A percentile compares a stretch with the other conserved stretches of the same genome.
Evolutionary conservation across 2,113 vertebrate genomes (phyloP).

Genomic region (Merops nubicus): DNA sequence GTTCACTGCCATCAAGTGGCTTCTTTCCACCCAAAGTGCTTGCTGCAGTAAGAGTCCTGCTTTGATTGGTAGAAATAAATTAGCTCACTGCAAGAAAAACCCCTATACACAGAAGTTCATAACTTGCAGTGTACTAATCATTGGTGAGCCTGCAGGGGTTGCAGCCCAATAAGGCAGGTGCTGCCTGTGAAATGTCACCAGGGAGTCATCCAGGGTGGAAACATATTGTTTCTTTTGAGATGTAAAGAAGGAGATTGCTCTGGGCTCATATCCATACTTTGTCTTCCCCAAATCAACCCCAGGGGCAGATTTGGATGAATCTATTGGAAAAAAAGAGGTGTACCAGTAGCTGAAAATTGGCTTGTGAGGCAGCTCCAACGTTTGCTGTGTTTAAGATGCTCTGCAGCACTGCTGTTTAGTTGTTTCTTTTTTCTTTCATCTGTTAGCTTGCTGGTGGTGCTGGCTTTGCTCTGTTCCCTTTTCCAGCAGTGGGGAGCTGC

Average conservation of each 20-base stretch:
- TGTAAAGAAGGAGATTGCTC: background rate
- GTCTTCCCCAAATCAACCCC: background rate
- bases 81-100: background rate
- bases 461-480: background rate
- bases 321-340: background rate
- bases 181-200: background rate
- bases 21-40: background rate
- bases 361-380: background rate
- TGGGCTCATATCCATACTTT: background rate
- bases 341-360: background rate
- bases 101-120: too few species aligned
- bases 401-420: accelerated
- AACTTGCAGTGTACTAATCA: background rate
- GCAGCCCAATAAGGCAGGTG: background rate
- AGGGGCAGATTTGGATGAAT: background rate
- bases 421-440: background rate
- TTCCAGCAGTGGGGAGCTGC: background rate
- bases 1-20: background rate
- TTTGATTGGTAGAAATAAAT: background rate
- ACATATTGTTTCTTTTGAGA: background rate
- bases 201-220: background rate
- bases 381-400: accelerated
- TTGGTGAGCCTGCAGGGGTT: background rate
- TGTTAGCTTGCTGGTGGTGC: background rate
- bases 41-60: background rate